A percentile compares a stretch with the other conserved stretches of the same genome.
Conservation (phyloP, 2,797 vertebrate species). For the Malacoctenus gilli region DNA sequence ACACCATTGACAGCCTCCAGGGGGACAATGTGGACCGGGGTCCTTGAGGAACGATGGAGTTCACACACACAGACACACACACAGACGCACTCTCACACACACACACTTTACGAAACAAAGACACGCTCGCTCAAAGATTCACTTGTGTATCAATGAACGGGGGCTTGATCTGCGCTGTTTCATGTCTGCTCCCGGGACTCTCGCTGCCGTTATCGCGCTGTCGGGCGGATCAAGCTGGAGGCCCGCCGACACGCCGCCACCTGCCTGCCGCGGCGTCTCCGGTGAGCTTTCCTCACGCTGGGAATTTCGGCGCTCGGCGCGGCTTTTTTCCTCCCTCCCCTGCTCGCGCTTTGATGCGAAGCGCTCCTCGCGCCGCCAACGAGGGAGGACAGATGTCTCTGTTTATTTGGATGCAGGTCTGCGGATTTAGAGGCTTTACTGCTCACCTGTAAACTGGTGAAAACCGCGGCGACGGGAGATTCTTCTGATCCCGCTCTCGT, state of each 20-base stretch:
- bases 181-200: conserved; percentile 45
- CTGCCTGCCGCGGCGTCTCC: no score
- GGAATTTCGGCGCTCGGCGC: conserved; percentile 32
- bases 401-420: conserved; percentile 6
- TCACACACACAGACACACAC: conserved; percentile 6
- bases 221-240: conserved; percentile 52
- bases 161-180: conserved; percentile 43
- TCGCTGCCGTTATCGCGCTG: conserved; percentile 36
- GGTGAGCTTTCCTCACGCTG: conserved; percentile 62
- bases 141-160: conserved; percentile 27
- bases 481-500: no score
- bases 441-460: no score
- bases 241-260: conserved; percentile 53
- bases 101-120: no score
- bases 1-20: conserved; percentile 38
- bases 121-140: conserved; percentile 17
- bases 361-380: conserved; percentile 19
- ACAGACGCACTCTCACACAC: conserved; percentile 16
- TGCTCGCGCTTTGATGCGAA: conserved; percentile 41
- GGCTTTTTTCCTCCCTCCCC: neutral
- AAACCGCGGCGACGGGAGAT: no score
- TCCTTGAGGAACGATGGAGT: conserved; percentile 27
- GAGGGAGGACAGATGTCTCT: conserved; percentile 42
- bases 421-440: no score
- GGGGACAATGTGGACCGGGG: conserved; percentile 19